phyloP scores from a whole-genome alignment of 2,888 invertebrate species.

The Mythimna lalbum region DNA sequence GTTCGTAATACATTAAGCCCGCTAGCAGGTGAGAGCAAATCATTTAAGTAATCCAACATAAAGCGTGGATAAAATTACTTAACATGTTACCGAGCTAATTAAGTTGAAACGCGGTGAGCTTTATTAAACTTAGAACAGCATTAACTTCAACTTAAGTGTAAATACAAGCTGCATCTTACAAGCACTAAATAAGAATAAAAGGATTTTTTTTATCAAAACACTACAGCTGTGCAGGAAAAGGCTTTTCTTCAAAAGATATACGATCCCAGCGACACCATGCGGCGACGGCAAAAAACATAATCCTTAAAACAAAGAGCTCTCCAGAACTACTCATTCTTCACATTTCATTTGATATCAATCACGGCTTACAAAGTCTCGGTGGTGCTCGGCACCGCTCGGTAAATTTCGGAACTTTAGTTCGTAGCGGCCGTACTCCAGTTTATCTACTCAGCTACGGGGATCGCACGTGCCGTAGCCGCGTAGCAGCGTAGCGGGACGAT shows the following conservation, averaged over 20 bases:
- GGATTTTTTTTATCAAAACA: constrained; percentile 19
- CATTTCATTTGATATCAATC: constrained; percentile 91
- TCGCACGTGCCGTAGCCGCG: constrained; percentile 83
- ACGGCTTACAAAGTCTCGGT: constrained; percentile 85
- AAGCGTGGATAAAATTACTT: constrained; percentile 44
- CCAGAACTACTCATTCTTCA: constrained; percentile 88
- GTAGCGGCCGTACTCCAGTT: constrained; percentile 82
- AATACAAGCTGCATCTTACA: background rate
- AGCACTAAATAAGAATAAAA: background rate
- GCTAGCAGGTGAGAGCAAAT: constrained; percentile 33
- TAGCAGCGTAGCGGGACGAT: constrained; percentile 71
- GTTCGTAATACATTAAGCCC: constrained; percentile 4
- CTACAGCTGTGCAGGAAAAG: constrained; percentile 38
- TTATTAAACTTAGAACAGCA: constrained; percentile 22
- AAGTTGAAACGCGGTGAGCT: constrained; percentile 25
- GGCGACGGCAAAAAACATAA: constrained; percentile 78
- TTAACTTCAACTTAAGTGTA: constrained; percentile 2
- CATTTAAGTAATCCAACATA: constrained; percentile 42
- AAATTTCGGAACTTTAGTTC: constrained; percentile 77
- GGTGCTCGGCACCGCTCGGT: constrained; percentile 79
- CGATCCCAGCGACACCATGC: constrained; percentile 58
- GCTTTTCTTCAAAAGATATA: constrained; percentile 65
- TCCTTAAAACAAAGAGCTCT: constrained; percentile 87
- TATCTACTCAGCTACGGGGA: constrained; percentile 80
- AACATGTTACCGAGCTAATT: constrained; percentile 38